Evolutionary conservation across 1,140 invertebrate species (phyloP).

Genomic region (Aphaenogaster floridana): DNA sequence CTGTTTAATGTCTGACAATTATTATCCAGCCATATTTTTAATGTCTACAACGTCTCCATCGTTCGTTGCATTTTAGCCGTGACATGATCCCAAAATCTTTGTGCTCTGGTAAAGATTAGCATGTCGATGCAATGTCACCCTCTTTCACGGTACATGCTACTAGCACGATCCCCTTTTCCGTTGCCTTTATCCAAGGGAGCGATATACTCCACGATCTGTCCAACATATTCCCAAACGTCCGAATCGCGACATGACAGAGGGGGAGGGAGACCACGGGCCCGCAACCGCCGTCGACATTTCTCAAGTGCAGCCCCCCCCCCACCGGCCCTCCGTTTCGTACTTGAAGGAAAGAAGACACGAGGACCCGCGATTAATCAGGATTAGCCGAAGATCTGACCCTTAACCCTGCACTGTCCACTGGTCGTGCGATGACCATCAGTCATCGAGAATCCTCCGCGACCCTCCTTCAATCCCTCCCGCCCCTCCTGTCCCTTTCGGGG

Average conservation of each 20-base stretch:
- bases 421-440: slow-evolving; percentile 80
- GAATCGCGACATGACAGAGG: slow-evolving; percentile 35
- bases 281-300: slow-evolving; percentile 63
- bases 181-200: not conserved
- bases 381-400: slow-evolving; percentile 77
- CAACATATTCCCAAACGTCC: slow-evolving; percentile 29
- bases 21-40: not conserved
- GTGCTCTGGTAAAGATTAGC: not conserved
- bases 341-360: slow-evolving; percentile 65
- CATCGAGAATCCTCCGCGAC: slow-evolving; percentile 66
- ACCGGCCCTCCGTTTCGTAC: slow-evolving; percentile 17
- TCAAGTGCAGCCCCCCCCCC: slow-evolving; percentile 18
- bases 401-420: slow-evolving; percentile 70
- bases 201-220: slow-evolving; percentile 42
- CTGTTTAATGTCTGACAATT: not conserved
- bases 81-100: not conserved
- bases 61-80: not conserved
- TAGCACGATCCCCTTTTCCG: not conserved
- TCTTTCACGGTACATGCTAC: not conserved
- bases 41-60: not conserved
- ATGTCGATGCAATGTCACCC: not conserved
- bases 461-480: not conserved
- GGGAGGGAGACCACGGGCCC: slow-evolving; percentile 12
- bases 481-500: slow-evolving; percentile 19
- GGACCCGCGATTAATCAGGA: slow-evolving; percentile 82